These are phyloP conservation scores for Frankliniella fusca DNA, from an alignment of 2,888 invertebrate genomes.

Conservation along the genomic window DNA sequence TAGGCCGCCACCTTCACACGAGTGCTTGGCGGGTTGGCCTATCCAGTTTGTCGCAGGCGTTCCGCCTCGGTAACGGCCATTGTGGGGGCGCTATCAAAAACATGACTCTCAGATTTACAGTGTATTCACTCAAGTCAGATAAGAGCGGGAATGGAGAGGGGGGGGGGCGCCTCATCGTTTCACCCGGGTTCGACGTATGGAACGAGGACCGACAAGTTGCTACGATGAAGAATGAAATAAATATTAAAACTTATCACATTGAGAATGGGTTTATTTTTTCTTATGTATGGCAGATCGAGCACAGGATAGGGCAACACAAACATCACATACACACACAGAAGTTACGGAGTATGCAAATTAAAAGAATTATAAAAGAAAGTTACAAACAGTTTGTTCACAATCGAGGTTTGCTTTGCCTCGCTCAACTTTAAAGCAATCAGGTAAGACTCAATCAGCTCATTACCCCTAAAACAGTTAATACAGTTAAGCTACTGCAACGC, in stretches of 20 bases:
- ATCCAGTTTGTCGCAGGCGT: too few relatives aligned
- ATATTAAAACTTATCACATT: not conserved
- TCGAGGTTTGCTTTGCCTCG: slow-evolving; percentile 13
- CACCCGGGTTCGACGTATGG: too few relatives aligned
- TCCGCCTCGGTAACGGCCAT: too few relatives aligned
- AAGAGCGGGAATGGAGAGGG: too few relatives aligned
- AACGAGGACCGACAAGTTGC: too few relatives aligned
- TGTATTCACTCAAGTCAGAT: too few relatives aligned
- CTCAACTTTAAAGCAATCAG: slow-evolving; percentile 17
- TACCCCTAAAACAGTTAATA: not conserved
- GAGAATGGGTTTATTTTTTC: slow-evolving; percentile 12
- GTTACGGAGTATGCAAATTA: slow-evolving; percentile 17
- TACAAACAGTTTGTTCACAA: slow-evolving; percentile 20
- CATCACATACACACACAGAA: slow-evolving; percentile 11
- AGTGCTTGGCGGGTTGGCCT: too few relatives aligned
- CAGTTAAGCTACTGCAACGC: slow-evolving; percentile 12
- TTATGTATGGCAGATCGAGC: slow-evolving; percentile 24
- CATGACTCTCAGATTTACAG: too few relatives aligned
- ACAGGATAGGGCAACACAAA: slow-evolving; percentile 24
- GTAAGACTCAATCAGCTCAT: slow-evolving; percentile 11
- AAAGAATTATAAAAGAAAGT: not conserved
- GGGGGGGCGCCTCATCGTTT: too few relatives aligned
- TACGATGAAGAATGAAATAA: not conserved
- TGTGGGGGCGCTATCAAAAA: too few relatives aligned
- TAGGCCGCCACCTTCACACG: too few relatives aligned